Evolutionary conservation across 1,140 invertebrate species (phyloP).

Genomic region (Panagrolaimus sp.): DNA sequence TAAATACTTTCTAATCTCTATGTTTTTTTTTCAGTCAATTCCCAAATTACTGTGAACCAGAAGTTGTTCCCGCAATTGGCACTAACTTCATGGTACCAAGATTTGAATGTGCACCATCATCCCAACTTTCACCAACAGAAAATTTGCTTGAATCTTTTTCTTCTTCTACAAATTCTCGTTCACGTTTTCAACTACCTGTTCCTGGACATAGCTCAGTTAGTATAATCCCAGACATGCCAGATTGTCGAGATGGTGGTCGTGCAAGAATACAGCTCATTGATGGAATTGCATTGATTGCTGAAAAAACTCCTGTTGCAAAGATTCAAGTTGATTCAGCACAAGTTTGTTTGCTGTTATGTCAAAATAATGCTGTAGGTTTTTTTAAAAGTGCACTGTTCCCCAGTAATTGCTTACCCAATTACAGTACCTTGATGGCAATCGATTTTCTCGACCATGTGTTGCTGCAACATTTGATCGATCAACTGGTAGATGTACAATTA

Average conservation of each 20-base stretch:
- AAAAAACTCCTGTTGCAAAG: background rate
- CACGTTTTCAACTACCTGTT: background rate
- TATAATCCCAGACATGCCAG: slow-evolving; percentile 5
- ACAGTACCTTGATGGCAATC: slow-evolving; percentile 8
- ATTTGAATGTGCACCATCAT: slow-evolving; percentile 5
- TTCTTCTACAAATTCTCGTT: background rate
- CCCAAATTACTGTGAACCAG: slow-evolving; percentile 5
- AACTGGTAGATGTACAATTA: background rate
- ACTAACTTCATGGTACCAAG: background rate
- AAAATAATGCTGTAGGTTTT: slow-evolving; percentile 3
- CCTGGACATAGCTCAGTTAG: background rate
- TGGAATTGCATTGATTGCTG: background rate
- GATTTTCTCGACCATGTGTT: slow-evolving; percentile 1
- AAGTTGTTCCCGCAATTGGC: slow-evolving; percentile 2
- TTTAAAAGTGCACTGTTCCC: no score
- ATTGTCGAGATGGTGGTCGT: slow-evolving; percentile 4
- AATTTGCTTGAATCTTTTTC: background rate
- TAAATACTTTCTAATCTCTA: no score
- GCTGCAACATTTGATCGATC: slow-evolving; percentile 5
- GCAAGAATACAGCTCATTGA: background rate
- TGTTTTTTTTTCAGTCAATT: slow-evolving; percentile 1
- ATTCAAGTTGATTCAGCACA: slow-evolving; percentile 1
- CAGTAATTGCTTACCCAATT: no score
- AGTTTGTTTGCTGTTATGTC: slow-evolving; percentile 3
- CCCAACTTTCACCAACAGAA: background rate